A percentile compares a stretch with the other conserved stretches of the same genome.
Evolutionary conservation across 1,140 invertebrate species (phyloP).

Genomic region (Drosophila lowei): DNA sequence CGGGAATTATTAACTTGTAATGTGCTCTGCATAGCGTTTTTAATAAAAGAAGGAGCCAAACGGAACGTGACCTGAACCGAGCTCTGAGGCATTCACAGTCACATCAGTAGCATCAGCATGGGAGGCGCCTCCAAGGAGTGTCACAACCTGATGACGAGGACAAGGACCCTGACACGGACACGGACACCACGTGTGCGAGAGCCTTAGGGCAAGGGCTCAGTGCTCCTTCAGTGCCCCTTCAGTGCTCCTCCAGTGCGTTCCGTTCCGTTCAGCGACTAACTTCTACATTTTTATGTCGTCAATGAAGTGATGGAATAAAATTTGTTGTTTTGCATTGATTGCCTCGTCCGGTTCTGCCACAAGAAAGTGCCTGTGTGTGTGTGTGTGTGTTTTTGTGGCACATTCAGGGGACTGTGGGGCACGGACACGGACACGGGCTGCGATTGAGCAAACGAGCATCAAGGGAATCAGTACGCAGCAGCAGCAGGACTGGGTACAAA

Average conservation of each 20-base stretch:
- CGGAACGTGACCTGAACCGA: conserved; percentile 65
- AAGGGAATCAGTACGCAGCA: conserved; percentile 67
- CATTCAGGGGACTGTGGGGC: too few relatives aligned
- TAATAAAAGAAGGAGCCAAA: conserved; percentile 72
- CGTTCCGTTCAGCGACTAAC: conserved; percentile 24
- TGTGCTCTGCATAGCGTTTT: conserved; percentile 81
- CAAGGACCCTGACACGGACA: too few relatives aligned
- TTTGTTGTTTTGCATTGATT: conserved; percentile 78
- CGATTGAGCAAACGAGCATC: conserved; percentile 77
- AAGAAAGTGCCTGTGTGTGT: neutral
- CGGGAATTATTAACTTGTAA: conserved; percentile 82
- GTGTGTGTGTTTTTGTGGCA: too few relatives aligned
- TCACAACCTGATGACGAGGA: conserved; percentile 67
- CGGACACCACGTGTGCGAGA: conserved; percentile 64
- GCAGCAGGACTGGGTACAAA: conserved; percentile 30
- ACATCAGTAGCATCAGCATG: conserved; percentile 10
- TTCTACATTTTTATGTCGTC: conserved; percentile 79
- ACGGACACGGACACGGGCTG: conserved; percentile 33
- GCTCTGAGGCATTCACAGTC: conserved; percentile 28
- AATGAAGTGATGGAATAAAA: conserved; percentile 76
- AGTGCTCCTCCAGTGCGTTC: neutral
- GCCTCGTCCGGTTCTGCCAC: conserved; percentile 56
- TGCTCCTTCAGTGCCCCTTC: neutral
- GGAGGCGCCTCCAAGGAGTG: conserved; percentile 16
- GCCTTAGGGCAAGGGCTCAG: conserved; percentile 48